These are phyloP conservation scores for Mionectes macconnelli DNA, from an alignment of 2,113 vertebrate genomes.

Conservation along the genomic window DNA sequence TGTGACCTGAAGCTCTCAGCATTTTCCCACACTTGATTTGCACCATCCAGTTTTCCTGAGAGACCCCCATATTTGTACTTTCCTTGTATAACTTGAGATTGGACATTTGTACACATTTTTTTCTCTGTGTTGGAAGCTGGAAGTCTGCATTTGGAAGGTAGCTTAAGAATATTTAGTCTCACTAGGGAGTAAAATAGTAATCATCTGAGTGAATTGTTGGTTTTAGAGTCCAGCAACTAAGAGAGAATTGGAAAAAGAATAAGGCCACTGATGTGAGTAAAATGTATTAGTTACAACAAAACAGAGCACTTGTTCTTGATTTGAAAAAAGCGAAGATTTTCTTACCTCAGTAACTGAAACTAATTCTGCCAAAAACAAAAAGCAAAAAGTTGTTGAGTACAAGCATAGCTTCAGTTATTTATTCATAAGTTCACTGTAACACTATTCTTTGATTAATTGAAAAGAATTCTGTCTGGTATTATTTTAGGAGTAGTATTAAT, in stretches of 20 bases:
- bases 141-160: background rate
- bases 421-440: background rate
- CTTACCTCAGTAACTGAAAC: background rate
- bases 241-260: background rate
- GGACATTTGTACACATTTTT: background rate
- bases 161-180: background rate
- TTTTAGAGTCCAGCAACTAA: background rate
- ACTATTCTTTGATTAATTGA: background rate
- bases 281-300: background rate
- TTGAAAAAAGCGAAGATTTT: background rate
- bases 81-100: background rate
- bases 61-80: conserved; percentile 9
- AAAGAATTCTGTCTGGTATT: background rate
- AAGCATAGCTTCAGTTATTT: background rate
- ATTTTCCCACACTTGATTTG: conserved; percentile 43
- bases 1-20: conserved; percentile 40
- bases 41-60: conserved; percentile 31
- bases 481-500: background rate
- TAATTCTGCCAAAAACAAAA: background rate
- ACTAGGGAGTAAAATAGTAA: background rate
- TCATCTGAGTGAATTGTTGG: background rate
- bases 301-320: background rate
- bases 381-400: background rate
- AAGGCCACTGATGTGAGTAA: background rate
- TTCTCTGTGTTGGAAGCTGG: background rate